Conservation (phyloP, 2,113 vertebrate species). For the Oryzias woworae region DNA sequence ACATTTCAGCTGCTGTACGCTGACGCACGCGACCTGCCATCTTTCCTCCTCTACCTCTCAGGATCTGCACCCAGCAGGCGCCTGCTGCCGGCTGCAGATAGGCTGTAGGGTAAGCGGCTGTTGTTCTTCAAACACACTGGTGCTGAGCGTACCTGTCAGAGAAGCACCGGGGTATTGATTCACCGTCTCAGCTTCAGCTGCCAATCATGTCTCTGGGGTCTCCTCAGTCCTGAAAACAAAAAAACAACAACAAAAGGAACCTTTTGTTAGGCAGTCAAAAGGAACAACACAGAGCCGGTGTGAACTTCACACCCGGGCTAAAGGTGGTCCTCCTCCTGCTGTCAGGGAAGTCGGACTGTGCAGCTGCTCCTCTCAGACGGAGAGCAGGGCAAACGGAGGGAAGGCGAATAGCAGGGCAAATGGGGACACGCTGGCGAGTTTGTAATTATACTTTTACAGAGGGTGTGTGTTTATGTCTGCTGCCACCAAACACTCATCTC, state of each 20-base stretch:
- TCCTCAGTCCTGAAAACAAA: slow-evolving; percentile 56
- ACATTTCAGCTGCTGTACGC: slow-evolving; percentile 51
- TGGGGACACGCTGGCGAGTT: slow-evolving; percentile 32
- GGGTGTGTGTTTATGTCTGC: slow-evolving; percentile 55
- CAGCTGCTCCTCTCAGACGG: background rate
- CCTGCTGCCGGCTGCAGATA: slow-evolving; percentile 40
- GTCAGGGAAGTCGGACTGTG: background rate
- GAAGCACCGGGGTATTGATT: slow-evolving; percentile 64
- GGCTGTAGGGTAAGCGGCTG: slow-evolving; percentile 15
- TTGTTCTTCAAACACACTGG: slow-evolving; percentile 17
- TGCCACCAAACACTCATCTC: slow-evolving; percentile 37
- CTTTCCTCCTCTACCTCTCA: slow-evolving; percentile 2
- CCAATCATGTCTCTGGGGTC: slow-evolving; percentile 62
- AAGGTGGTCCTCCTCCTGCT: slow-evolving; percentile 7
- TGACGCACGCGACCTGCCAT: slow-evolving; percentile 16
- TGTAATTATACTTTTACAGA: slow-evolving; percentile 60
- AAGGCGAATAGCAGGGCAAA: slow-evolving; percentile 30
- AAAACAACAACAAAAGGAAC: slow-evolving; percentile 41
- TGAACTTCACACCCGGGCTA: background rate
- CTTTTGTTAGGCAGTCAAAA: slow-evolving; percentile 22
- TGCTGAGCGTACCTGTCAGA: slow-evolving; percentile 57
- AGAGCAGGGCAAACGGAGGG: background rate
- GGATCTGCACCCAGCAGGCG: slow-evolving; percentile 32
- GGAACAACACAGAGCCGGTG: slow-evolving; percentile 9
- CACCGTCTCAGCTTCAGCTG: slow-evolving; percentile 63